phyloP scores from a whole-genome alignment of 2,113 vertebrate species.

The Marcusenius ussheri region DNA sequence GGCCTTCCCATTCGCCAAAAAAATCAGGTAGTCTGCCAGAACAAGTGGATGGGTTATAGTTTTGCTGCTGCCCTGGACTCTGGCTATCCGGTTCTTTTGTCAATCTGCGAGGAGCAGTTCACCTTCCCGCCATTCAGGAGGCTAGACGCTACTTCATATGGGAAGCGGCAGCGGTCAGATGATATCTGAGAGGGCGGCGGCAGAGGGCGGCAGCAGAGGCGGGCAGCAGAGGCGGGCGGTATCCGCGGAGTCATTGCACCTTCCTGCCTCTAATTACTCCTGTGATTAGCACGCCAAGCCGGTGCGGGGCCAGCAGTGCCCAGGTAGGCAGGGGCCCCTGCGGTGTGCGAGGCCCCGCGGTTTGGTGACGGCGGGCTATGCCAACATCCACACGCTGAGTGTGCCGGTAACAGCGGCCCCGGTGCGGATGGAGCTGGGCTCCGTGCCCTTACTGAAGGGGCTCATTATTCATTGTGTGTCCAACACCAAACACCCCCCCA shows the following conservation, averaged over 20 bases:
- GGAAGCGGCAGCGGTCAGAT: conserved; percentile 46
- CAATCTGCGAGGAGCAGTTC: conserved; percentile 22
- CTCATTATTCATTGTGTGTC: conserved; percentile 31
- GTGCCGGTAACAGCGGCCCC: conserved; percentile 23
- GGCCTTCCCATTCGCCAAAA: not conserved
- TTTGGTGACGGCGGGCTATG: conserved; percentile 20
- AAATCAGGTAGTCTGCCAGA: not conserved
- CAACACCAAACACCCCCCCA: not conserved
- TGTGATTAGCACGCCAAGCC: conserved; percentile 38
- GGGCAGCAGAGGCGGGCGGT: not conserved
- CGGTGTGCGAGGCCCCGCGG: conserved; percentile 13
- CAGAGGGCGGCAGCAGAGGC: not conserved
- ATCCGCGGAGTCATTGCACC: conserved; percentile 38
- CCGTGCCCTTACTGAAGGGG: conserved; percentile 43
- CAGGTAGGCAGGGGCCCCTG: not conserved
- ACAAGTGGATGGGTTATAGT: not conserved
- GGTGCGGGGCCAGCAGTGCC: not conserved
- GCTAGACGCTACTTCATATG: conserved; percentile 65
- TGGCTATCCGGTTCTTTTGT: not conserved
- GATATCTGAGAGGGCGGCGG: conserved; percentile 44
- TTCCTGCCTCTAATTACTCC: conserved; percentile 50
- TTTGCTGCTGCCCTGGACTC: not conserved
- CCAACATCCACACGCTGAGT: conserved; percentile 35
- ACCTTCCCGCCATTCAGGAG: conserved; percentile 49
- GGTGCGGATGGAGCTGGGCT: conserved; percentile 37